Base-by-base conservation (phyloP, 2,113 vertebrate species). In the Candoia aspera region DNA sequence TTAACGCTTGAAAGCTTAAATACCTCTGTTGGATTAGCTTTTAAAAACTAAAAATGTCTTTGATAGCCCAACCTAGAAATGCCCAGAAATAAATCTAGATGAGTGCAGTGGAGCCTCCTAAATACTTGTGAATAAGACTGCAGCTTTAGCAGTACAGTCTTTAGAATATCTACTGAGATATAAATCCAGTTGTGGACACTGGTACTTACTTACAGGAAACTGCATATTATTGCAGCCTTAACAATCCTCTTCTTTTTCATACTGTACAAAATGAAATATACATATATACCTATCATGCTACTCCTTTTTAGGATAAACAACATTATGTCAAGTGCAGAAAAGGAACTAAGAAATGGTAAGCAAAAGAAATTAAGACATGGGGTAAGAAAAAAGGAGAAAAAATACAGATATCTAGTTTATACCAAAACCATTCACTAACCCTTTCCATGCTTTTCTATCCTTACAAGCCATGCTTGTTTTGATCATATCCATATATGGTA, bases 1-100 rank as follows among this genome's bases (percentile, higher is more conserved):
- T 21, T 73, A 94, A 95, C 95, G 4, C 92, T 92, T 91, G 58
- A 79, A 79, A 21, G 33, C 37, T 37, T 79, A 58, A 87, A 59
- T 46, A 15, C 84, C 92, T 91, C 37, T 90, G 33, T 86, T 93
- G 73, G 88, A 88, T 93, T 95, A 93, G 53, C 60, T 95, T 90
- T 92, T 94, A 12, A 85, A 85, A 13, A 85, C 23, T 85, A 85
- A n/a, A 54, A 86, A 8, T 79, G 37, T 79, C 6, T 79, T 79
- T 85, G 13, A 85, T 15, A 55, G 2, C 54, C 2, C 53, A 85
- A 85, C 13, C 11, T n/a, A 54, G 49, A 86, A 54, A 86, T 54
- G 12, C 6, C 54, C 4, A 86, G 26, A 86, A 86, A n/a, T 86
- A 55, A 55, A 17, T 55, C 13, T 54, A 26, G 13, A 13, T 9